Conservation (phyloP, 2,113 vertebrate genomes). For the Mirounga angustirostris region DNA sequence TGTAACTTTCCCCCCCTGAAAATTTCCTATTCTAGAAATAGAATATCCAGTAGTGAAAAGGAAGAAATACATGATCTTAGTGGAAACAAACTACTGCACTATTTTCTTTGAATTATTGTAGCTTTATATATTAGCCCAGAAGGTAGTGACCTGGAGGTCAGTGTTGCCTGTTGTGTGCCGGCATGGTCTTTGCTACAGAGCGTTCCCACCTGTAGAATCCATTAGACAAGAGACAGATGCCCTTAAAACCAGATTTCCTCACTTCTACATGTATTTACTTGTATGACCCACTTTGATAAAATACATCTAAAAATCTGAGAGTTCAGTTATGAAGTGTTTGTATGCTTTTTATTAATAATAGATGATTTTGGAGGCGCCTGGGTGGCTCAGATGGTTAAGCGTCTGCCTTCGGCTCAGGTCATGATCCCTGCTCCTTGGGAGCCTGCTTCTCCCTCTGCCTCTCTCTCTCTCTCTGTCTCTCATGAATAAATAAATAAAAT, state of each 20-base stretch:
- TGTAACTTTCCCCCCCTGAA: background rate
- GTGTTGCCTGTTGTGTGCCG: rapidly evolving
- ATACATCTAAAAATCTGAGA: background rate
- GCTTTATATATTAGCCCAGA: background rate
- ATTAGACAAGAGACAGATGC: background rate
- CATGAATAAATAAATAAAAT: no score
- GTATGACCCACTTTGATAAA: background rate
- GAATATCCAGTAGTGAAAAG: background rate
- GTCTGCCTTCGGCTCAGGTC: no score
- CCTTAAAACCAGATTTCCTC: background rate
- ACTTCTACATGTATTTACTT: background rate
- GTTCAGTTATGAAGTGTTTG: background rate
- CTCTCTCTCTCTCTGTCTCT: no score
- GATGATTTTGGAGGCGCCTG: background rate
- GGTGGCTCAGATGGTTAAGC: background rate
- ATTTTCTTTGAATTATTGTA: background rate
- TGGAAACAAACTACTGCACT: background rate
- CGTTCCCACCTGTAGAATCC: rapidly evolving
- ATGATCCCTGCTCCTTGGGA: no score
- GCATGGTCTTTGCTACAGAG: background rate
- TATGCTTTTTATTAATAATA: background rate
- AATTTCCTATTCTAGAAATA: background rate
- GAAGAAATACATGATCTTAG: background rate
- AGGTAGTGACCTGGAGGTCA: background rate
- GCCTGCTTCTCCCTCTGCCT: no score